These are phyloP conservation scores for Turnix velox DNA, from an alignment of 2,113 vertebrate genomes.

Conservation along the genomic window DNA sequence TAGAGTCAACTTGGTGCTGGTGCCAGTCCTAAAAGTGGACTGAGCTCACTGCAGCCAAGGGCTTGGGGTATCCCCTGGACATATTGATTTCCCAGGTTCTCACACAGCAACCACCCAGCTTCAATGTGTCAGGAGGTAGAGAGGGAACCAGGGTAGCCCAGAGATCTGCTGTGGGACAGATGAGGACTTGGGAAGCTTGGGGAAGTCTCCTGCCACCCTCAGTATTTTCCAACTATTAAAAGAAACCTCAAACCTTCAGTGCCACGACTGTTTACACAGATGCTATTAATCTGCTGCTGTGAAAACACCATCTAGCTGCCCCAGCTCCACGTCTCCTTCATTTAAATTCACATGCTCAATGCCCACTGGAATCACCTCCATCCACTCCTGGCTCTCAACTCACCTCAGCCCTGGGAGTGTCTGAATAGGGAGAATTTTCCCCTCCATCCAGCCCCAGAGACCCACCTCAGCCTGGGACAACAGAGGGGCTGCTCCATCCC, in stretches of 20 bases:
- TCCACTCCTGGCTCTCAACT: not conserved
- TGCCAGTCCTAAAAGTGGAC: rapidly evolving
- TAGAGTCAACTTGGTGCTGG: rapidly evolving
- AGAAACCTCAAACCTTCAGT: not conserved
- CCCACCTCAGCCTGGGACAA: not conserved
- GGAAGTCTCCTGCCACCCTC: not conserved
- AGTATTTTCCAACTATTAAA: not conserved
- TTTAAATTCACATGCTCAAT: slow-evolving; percentile 34
- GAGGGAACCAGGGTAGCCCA: slow-evolving; percentile 37
- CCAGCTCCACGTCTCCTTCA: not conserved
- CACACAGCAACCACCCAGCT: slow-evolving; percentile 77
- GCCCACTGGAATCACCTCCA: slow-evolving; percentile 24
- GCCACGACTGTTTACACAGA: not conserved
- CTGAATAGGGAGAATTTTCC: not conserved
- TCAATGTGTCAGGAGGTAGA: slow-evolving; percentile 72
- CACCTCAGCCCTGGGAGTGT: rapidly evolving
- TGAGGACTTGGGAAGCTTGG: not conserved
- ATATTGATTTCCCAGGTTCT: slow-evolving; percentile 80
- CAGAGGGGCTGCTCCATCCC: not conserved
- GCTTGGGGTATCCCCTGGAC: not conserved
- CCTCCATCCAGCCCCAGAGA: not conserved
- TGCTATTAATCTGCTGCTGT: slow-evolving; percentile 1
- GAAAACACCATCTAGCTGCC: slow-evolving; percentile 41
- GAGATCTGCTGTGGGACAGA: slow-evolving; percentile 55
- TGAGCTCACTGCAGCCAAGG: rapidly evolving